Base-by-base conservation (phyloP, 2,113 vertebrate genomes). In the Melanerpes aurifrons region DNA sequence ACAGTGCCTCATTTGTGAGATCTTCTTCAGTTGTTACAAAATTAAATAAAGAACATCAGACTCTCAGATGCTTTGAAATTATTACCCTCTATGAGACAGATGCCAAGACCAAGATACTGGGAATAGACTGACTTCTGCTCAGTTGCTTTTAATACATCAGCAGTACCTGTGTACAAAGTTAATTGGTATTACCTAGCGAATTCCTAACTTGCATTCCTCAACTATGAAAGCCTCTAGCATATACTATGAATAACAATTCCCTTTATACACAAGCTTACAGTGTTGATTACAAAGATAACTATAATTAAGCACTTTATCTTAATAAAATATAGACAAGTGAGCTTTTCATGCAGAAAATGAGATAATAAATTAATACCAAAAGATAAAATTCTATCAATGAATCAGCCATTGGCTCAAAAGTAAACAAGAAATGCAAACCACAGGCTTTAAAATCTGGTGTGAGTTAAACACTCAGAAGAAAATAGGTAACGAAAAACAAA, bases 131-230 rank as follows among this genome's bases (percentile, higher is more conserved):
- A 74, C 15, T 5, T 58, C 16, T 20, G 15, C 37, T 67, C 29
- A 22, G 20, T 35, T 40, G 43, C 17, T 63, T 68, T 25, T 58
- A 68, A 40, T 1, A 4, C 3, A 12, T 43, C n/a, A 78, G 15
- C 13, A 58, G 32, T 29, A 9, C 8, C 16, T 32, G 10, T 15
- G 10, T 45, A 75, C 35, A 16, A 37, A 73, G 20, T 15, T 18
- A 61, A 32, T n/a, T 1, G 0, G 7, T 19, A 37, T 31, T 29
- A 15, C 12, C 24, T 31, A 35, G 24, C 0, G 1, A 75, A 24
- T 50, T 75, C 37, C 11, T n/a, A 61, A 56, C 45, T 43, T 57
- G 18, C 9, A 79, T 24, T 28, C 24, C 6, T 35, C 10, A 24
- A 7, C 20, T 21, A 9, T 53, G 43, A 54, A 64, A 82, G 15